Base-by-base conservation (phyloP, 2,113 vertebrate genomes). In the Mohoua ochrocephala region DNA sequence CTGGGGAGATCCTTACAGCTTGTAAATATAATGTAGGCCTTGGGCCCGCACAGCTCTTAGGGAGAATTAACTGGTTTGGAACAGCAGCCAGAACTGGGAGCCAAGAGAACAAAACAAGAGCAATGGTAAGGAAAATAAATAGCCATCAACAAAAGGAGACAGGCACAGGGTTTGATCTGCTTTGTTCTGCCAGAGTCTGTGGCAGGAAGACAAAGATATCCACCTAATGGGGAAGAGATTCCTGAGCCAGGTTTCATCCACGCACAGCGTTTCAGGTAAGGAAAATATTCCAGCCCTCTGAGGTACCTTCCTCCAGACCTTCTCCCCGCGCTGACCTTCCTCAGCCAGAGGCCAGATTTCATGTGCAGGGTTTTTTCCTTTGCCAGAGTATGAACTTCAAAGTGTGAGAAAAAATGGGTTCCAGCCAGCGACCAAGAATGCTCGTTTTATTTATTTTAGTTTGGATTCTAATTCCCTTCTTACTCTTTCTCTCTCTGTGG, bases 51-150 rank as follows among this genome's bases (percentile, higher is more conserved):
- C 1, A 1, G 78, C 70, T 79, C 63, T 39, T 19, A 67, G 54
- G 74, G 89, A 88, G 90, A 88, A 90, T 94, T 54, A 86, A 71
- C 82, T 81, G 93, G 79, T 90, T 92, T 96, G 95, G 93, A 94
- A 93, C 85, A 81, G 85, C 15, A 97, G 94, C 47, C 79, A 84
- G 68, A 6, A 13, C 60, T 37, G 52, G 52, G 88, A 95, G 92
- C 93, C 95, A 96, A 92, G 79, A 85, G 76, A n/a, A 28, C 60
- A 90, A 63, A 94, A 92, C 88, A 73, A 93, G 92, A 90, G 92
- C 84, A 44, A 39, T 21, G 83, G 47, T 54, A 74, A 77, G 88
- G 92, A 81, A 94, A 95, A 96, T 88, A 96, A 96, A 96, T 28
- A 81, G 64, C 56, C 79, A 64, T 41, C 82, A 52, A 86, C 95